Percentiles rank a stretch among this genome's conserved stretches.
Conservation (phyloP, 23 tunicate species). For the Botrylloides violaceus region DNA sequence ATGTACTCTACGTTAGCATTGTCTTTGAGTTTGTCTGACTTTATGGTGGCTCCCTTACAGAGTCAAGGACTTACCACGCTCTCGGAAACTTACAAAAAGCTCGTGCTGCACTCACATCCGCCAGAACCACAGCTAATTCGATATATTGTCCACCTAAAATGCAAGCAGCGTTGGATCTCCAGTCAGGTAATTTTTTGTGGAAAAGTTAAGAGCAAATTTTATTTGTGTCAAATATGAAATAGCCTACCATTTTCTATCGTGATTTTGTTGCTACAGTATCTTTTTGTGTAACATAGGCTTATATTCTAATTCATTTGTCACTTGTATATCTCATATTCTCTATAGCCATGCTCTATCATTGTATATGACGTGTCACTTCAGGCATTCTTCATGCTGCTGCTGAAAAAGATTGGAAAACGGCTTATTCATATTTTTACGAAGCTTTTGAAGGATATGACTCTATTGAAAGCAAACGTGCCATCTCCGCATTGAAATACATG, state of each 20-base stretch:
- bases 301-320: too few relatives aligned
- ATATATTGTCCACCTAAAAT: constrained; percentile 99
- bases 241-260: not conserved
- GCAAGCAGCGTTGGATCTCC: constrained; percentile 97
- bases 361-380: too few relatives aligned
- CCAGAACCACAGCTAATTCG: constrained; percentile 97
- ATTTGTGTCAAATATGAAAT: not conserved
- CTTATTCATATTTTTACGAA: constrained; percentile 97
- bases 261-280: not conserved
- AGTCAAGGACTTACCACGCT: constrained; percentile 90
- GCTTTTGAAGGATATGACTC: constrained; percentile 99
- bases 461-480: constrained; percentile 90
- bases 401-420: constrained; percentile 99
- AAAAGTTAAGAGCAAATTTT: not conserved
- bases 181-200: constrained; percentile 40
- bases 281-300: not conserved
- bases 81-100: constrained; percentile 98
- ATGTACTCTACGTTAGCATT: not conserved
- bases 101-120: constrained; percentile 95
- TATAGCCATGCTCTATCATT: too few relatives aligned
- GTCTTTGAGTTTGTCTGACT: not conserved
- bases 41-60: constrained; percentile 12
- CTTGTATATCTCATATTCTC: too few relatives aligned
- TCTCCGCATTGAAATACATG: constrained; percentile 88
- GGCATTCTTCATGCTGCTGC: constrained; percentile 97